These are phyloP conservation scores for Choloepus didactylus DNA, from an alignment of 2,797 vertebrate species.

Conservation along the genomic window DNA sequence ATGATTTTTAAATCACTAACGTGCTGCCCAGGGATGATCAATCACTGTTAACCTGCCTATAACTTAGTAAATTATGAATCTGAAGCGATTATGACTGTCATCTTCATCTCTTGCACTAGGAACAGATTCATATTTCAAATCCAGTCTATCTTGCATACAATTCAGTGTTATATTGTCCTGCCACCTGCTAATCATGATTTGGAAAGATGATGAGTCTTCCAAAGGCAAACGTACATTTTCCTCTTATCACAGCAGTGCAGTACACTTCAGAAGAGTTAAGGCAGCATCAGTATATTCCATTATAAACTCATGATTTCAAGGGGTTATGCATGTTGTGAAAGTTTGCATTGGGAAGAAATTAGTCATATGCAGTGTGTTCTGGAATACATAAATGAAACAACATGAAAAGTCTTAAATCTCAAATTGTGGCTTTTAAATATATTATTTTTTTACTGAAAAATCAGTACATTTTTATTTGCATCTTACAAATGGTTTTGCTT, in stretches of 20 bases:
- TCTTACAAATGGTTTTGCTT: not conserved
- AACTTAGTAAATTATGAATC: constrained; percentile 86
- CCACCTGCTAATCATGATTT: constrained; percentile 84
- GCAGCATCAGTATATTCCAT: constrained; percentile 37
- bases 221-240: constrained; percentile 80
- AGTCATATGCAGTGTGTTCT: not conserved
- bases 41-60: constrained; percentile 80
- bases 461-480: not conserved
- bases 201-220: constrained; percentile 76
- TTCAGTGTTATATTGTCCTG: constrained; percentile 82
- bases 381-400: constrained; percentile 44
- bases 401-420: constrained; percentile 14
- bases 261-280: constrained; percentile 74
- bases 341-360: constrained; percentile 17
- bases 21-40: constrained; percentile 75
- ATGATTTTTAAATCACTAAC: constrained; percentile 80
- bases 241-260: constrained; percentile 74
- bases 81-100: constrained; percentile 85
- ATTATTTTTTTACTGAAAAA: not conserved
- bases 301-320: constrained; percentile 75
- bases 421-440: not conserved
- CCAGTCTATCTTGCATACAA: constrained; percentile 79
- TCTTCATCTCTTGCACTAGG: constrained; percentile 78
- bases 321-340: constrained; percentile 60
- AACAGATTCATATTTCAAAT: constrained; percentile 85